phyloP scores from a whole-genome alignment of 2,113 vertebrate species.

The Syngnathoides biaculeatus region DNA sequence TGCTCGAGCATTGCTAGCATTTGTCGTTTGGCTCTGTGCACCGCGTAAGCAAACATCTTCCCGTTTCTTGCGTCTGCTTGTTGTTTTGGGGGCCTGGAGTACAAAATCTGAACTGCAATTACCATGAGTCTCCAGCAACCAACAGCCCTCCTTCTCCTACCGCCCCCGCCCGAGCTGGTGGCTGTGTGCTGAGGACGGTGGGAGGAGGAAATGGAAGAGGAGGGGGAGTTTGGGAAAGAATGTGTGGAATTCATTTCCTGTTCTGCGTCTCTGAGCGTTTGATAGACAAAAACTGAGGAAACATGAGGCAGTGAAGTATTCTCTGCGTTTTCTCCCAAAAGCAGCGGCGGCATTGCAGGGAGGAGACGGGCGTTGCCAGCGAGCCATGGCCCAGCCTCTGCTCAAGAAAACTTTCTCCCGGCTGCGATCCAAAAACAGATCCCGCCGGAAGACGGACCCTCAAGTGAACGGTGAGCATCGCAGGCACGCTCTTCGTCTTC shows the following conservation, averaged over 20 bases:
- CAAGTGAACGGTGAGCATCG: slow-evolving; percentile 42
- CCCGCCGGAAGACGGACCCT: slow-evolving; percentile 42
- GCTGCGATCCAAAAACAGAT: slow-evolving; percentile 49
- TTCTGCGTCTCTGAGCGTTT: slow-evolving; percentile 32
- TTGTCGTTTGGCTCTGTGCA: too few relatives aligned
- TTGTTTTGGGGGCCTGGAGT: background rate
- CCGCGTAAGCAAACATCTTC: background rate
- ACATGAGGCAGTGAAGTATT: slow-evolving; percentile 1
- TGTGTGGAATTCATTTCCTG: slow-evolving; percentile 67
- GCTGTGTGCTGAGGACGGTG: slow-evolving; percentile 22
- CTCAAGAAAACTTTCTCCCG: slow-evolving; percentile 62
- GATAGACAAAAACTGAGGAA: slow-evolving; percentile 5
- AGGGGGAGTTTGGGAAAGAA: slow-evolving; percentile 64
- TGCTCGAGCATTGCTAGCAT: too few relatives aligned
- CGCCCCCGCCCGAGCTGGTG: background rate
- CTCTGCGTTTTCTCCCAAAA: background rate
- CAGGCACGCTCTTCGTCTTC: too few relatives aligned
- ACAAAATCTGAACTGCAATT: slow-evolving; percentile 22
- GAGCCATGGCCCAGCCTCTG: slow-evolving; percentile 58
- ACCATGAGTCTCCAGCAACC: slow-evolving; percentile 15
- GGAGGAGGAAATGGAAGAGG: slow-evolving; percentile 29
- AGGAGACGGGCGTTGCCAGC: background rate
- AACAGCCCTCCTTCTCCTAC: background rate
- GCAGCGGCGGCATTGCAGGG: too few relatives aligned
- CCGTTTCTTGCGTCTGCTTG: background rate